Evolutionary conservation across 1,140 invertebrate genomes (phyloP), one percentile per base, ranked within the genome.

Genomic region (Nasonia vitripennis): DNA sequence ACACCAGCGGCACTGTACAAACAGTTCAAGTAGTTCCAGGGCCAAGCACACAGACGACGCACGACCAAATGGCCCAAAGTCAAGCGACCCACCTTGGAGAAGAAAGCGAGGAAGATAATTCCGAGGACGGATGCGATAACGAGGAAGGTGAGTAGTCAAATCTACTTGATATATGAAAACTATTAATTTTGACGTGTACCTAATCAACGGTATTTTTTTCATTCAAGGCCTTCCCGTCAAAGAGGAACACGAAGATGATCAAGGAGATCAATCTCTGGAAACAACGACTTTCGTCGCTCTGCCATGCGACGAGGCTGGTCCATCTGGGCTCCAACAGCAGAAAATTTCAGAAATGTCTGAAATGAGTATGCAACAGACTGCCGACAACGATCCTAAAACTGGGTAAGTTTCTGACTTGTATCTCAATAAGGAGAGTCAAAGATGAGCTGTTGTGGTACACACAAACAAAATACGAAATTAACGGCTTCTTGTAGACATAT

Each of bases 251-350:
- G 92, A 93, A 71, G 93, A 93, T 27, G 91, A 92, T 81, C 91
- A 87, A 81, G 91, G 81, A 70, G 89, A 88, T 85, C 91, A 90
- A 91, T 88, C 87, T 27, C 91, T 94, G 17, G 93, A 94, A 88
- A 90, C 91, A 68, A 91, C 93, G 23, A 90, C 93, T 20, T 94
- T 93, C 87, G 94, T 93, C 27, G 91, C 93, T 23, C 87, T 94
- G 68, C 91, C 93, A 0, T 94, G 94, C 78, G 93, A 94, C 5
- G 94, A 94, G 87, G 94, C 94, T 37, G 94, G 94, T 55, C 94
- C 94, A 0, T 95, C 94, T 0, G 94, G 94, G n/a, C 87, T 95
- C 48, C 90, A 94, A 85, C 91, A 94, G 89, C 91, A 93, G 79
- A 93, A 93, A 87, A 89, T 93, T 6, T 41, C 89, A 17, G 91